Base-by-base conservation (phyloP, 1,140 invertebrate genomes). In the Ceratitis capitata region DNA sequence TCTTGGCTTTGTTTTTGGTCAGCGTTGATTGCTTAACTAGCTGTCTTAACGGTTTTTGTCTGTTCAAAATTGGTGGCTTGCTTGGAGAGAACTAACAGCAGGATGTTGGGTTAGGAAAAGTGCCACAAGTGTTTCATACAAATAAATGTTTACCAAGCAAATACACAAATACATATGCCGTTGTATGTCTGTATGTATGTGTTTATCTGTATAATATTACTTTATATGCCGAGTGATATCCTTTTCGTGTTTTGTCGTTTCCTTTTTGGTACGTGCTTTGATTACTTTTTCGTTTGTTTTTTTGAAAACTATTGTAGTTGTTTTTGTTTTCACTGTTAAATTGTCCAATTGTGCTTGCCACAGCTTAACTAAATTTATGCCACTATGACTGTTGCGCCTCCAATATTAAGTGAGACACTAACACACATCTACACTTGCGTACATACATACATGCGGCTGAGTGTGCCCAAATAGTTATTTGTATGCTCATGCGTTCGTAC, bases 81-180 rank as follows among this genome's bases (percentile, higher is more conserved):
- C 3, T 35, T n/a, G 56, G n/a, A 14, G 23, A 26, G 26, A 12
- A 29, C 29, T 32, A 61, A 32, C 3, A 29, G n/a, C 32, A 32
- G 61, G 4, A 69, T 19, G 61, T 3, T 23, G 2, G 19, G 0
- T 9, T 32, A 45, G 7, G 42, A 45, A 78, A 78, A 26, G 16
- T 78, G 69, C 69, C 69, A 78, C 35, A 78, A 78, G 69, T 78
- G 69, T 45, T 78, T 78, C 6, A 47, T 39, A 45, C 26, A 6
- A 42, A 45, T 78, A 78, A 42, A 78, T 78, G 45, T 78, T 78
- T 78, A 2, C 69, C 5, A 6, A 3, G 23, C n/a, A 56, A 53
- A 56, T 7, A 23, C 51, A 56, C 10, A 0, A 5, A 61, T 12
- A 29, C 56, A 61, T 26, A 29, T 29, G 12, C 2, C 16, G 1